These are phyloP conservation scores for Scortum barcoo DNA, from an alignment of 2,113 vertebrate species.

Conservation along the genomic window DNA sequence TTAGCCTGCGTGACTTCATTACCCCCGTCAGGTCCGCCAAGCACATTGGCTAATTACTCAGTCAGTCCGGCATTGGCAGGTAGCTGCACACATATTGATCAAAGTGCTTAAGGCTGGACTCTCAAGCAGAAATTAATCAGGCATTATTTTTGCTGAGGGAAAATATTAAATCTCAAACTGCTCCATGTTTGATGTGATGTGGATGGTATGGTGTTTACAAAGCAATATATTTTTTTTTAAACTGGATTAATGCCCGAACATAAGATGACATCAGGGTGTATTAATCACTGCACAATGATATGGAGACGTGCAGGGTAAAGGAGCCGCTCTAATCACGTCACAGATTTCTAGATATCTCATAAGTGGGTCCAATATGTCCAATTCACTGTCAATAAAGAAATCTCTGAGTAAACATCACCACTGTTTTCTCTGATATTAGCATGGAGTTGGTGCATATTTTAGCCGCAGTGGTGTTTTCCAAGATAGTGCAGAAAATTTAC, in stretches of 20 bases:
- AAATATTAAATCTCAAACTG: slow-evolving; percentile 53
- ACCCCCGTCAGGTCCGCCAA: slow-evolving; percentile 72
- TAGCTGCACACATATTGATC: slow-evolving; percentile 82
- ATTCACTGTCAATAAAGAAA: neutral
- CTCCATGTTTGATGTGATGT: slow-evolving; percentile 38
- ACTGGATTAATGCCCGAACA: slow-evolving; percentile 27
- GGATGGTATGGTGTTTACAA: slow-evolving; percentile 35
- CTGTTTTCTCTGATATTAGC: neutral
- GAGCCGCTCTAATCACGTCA: slow-evolving; percentile 25
- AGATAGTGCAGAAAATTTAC: too few species aligned
- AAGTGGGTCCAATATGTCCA: slow-evolving; percentile 10
- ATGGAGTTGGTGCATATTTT: neutral
- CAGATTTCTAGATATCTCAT: slow-evolving; percentile 1
- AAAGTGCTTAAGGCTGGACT: slow-evolving; percentile 71
- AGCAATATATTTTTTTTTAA: slow-evolving; percentile 24
- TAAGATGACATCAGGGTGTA: slow-evolving; percentile 31
- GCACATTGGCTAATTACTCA: slow-evolving; percentile 84
- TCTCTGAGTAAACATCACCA: neutral
- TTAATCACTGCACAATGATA: slow-evolving; percentile 32
- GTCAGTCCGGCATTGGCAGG: slow-evolving; percentile 82
- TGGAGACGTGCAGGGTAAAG: slow-evolving; percentile 3
- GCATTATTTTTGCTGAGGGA: slow-evolving; percentile 64
- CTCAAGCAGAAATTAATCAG: slow-evolving; percentile 83
- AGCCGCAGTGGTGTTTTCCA: too few species aligned
- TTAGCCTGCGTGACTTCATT: slow-evolving; percentile 74